phyloP scores from a whole-genome alignment of 2,113 vertebrate genomes.

The Sitta europaea region DNA sequence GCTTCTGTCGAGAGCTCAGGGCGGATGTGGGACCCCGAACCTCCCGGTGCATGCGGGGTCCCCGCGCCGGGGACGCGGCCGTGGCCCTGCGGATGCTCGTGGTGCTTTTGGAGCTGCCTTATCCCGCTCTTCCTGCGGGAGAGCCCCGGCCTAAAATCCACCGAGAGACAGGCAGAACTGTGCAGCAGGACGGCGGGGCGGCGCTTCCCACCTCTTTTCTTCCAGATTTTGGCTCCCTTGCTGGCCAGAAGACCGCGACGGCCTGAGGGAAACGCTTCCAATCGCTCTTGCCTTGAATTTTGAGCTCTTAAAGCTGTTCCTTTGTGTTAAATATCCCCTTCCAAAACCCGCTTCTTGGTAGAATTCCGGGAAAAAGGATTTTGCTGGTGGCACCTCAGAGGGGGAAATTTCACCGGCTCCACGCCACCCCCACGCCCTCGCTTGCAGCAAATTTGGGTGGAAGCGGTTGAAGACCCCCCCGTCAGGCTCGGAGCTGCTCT shows the following conservation, averaged over 20 bases:
- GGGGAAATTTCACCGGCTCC: neutral
- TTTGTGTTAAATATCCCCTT: neutral
- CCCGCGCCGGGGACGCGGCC: neutral
- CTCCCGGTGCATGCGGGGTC: conserved; percentile 35
- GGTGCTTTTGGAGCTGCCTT: neutral
- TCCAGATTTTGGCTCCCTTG: neutral
- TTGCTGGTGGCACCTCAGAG: neutral
- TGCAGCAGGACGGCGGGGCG: neutral
- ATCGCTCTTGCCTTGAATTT: neutral
- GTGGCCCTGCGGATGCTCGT: neutral
- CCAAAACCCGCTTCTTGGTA: rapidly evolving
- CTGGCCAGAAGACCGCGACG: neutral
- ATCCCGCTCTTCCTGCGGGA: neutral
- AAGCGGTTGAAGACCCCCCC: neutral
- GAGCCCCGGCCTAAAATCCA: neutral
- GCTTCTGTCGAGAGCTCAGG: conserved; percentile 38
- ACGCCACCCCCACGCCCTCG: rapidly evolving
- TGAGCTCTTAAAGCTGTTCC: neutral
- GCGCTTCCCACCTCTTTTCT: conserved; percentile 25
- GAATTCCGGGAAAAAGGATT: rapidly evolving
- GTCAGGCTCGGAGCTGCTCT: neutral
- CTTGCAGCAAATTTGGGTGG: neutral
- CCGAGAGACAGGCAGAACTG: neutral
- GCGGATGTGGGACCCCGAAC: neutral
- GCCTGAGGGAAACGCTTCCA: neutral